A percentile compares a stretch with the other conserved stretches of the same genome.
Evolutionary conservation across 2,113 vertebrate species (phyloP).

Genomic region (Chlamydotis undulata): DNA sequence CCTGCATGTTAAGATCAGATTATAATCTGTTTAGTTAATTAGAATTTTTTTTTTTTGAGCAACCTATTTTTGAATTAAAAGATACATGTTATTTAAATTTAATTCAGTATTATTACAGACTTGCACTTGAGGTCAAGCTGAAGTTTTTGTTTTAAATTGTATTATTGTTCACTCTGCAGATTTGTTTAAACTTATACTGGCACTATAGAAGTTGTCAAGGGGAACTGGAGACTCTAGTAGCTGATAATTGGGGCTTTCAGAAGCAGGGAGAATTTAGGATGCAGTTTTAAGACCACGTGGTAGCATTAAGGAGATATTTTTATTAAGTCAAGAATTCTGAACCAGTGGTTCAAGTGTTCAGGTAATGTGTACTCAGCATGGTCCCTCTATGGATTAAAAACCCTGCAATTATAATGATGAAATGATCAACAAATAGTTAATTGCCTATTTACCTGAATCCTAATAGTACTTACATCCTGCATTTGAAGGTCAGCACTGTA

Average conservation of each 20-base stretch:
- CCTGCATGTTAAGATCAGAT: neutral
- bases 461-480: neutral
- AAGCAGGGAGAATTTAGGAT: neutral
- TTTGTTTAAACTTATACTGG: neutral
- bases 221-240: neutral
- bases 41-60: neutral
- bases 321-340: neutral
- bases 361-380: neutral
- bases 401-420: neutral
- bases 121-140: neutral
- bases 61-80: neutral
- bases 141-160: neutral
- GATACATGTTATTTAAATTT: neutral
- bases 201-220: neutral
- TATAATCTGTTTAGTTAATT: neutral
- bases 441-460: neutral
- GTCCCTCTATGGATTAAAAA: neutral
- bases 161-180: neutral
- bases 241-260: neutral
- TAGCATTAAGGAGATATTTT: neutral
- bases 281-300: neutral
- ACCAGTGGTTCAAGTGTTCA: neutral
- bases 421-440: neutral
- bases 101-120: neutral
- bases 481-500: neutral